Evolutionary conservation across 2,888 invertebrate genomes (phyloP), one percentile per base, ranked within the genome.

Genomic region (Clostera curtula): DNA sequence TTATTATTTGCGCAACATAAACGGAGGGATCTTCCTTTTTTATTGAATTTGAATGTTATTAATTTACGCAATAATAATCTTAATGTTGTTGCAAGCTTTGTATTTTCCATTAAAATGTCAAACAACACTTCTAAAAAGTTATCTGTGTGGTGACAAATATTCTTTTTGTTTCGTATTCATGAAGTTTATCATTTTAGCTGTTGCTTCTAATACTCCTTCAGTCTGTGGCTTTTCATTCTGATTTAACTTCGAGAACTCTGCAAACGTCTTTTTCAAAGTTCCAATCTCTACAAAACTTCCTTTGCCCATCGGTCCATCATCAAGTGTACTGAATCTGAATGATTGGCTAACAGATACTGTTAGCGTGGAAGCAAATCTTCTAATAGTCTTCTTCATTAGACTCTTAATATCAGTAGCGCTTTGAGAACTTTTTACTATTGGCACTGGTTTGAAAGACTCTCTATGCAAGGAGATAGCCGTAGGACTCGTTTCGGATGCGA

Each of bases 121-220:
- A n/a, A n/a, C n/a, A n/a, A n/a, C n/a, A n/a, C n/a, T n/a, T n/a
- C n/a, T n/a, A n/a, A n/a, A n/a, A n/a, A n/a, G n/a, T n/a, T n/a
- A n/a, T n/a, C n/a, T n/a, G n/a, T n/a, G n/a, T n/a, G n/a, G n/a
- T n/a, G n/a, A n/a, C n/a, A 25, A 41, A 36, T 66, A 63, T 45
- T 72, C 65, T 34, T 50, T 60, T 57, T 72, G 59, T 40, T 67
- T 73, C 38, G 47, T 32, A 32, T 50, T 59, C 13, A 74, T 61
- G 41, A 72, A 74, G 19, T 56, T 41, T 9, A 73, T 45, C 3
- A 75, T 51, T 36, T 64, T 61, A 2, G 51, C 37, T 10, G 68
- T 53, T 7, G 68, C 64, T 15, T 49, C 34, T n/a, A 59, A 22
- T 21, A 68, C 43, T 11, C 36, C 45, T 24, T 51, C 29, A 23